These are phyloP conservation scores for Dicycla oo DNA, from an alignment of 2,888 invertebrate genomes.

Conservation along the genomic window DNA sequence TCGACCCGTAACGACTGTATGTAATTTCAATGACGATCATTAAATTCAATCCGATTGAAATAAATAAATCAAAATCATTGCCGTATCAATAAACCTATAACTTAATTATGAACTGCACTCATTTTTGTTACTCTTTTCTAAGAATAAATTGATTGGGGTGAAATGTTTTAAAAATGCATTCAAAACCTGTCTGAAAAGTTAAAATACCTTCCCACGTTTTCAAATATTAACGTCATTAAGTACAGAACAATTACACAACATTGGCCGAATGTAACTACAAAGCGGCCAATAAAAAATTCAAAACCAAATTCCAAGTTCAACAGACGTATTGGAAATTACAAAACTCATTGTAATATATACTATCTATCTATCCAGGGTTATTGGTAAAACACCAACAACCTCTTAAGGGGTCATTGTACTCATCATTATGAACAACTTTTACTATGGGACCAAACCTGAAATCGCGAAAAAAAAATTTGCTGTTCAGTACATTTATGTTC, in stretches of 20 bases:
- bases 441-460: too few relatives aligned
- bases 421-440: too few relatives aligned
- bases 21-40: not conserved
- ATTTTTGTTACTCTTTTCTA: not conserved
- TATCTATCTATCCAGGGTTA: too few relatives aligned
- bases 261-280: not conserved
- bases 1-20: too few relatives aligned
- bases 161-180: too few relatives aligned
- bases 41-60: not conserved
- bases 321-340: not conserved
- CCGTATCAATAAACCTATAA: not conserved
- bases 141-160: too few relatives aligned
- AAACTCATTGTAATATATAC: not conserved
- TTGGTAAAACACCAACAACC: too few relatives aligned
- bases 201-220: not conserved
- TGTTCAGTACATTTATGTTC: too few relatives aligned
- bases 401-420: too few relatives aligned
- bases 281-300: not conserved
- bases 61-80: not conserved
- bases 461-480: too few relatives aligned
- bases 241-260: not conserved
- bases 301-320: not conserved
- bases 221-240: not conserved
- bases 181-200: not conserved
- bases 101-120: too few relatives aligned